Evolutionary conservation across 2,113 vertebrate genomes (phyloP).

Genomic region (Saguinus midas): DNA sequence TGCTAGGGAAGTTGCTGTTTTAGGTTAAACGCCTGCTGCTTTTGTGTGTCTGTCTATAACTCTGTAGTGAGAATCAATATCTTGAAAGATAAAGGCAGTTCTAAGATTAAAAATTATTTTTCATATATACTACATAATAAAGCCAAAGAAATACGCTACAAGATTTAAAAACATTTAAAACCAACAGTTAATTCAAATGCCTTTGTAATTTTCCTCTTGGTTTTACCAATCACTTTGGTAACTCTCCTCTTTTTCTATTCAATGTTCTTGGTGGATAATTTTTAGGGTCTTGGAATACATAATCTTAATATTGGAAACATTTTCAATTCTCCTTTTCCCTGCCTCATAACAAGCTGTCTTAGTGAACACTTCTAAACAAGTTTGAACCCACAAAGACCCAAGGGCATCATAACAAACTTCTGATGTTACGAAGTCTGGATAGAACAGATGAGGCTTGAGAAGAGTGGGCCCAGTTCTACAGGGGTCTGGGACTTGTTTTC

Average conservation of each 20-base stretch:
- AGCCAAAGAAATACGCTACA: not conserved
- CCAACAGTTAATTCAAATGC: not conserved
- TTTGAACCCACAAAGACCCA: not conserved
- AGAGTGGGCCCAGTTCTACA: not conserved
- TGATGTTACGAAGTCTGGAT: not conserved
- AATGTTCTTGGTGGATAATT: not conserved
- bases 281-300: not conserved
- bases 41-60: not conserved
- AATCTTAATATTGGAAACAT: not conserved
- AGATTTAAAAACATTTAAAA: conserved; percentile 20
- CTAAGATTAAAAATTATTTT: not conserved
- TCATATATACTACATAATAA: not conserved
- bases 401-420: not conserved
- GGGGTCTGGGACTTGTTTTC: not conserved
- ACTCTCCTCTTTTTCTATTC: not conserved
- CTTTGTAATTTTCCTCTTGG: conserved; percentile 10
- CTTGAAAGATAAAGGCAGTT: not conserved
- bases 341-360: not conserved
- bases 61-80: not conserved
- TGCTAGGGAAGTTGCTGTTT: not conserved
- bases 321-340: not conserved
- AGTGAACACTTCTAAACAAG: not conserved
- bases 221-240: not conserved
- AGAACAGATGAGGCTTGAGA: not conserved
- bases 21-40: not conserved